Percentiles rank a stretch among this genome's conserved stretches.
phyloP scores from a whole-genome alignment of 2,113 vertebrate species.

The Salvelinus namaycush region DNA sequence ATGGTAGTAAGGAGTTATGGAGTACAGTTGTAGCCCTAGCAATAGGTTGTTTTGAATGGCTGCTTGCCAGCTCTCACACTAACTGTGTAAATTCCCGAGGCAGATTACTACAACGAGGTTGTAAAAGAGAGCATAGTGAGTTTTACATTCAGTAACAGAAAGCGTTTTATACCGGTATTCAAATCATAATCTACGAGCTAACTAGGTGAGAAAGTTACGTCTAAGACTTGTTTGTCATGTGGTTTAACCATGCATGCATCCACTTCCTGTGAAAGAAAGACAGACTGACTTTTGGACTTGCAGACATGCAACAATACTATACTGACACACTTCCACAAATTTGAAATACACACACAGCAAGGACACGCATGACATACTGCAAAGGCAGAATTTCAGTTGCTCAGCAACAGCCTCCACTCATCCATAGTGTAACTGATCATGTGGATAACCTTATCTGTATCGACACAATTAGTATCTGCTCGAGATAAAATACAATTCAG shows the following conservation, averaged over 20 bases:
- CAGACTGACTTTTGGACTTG: too few species aligned
- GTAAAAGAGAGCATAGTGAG: too few species aligned
- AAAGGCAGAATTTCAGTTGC: neutral
- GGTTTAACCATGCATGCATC: neutral
- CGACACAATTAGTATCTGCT: neutral
- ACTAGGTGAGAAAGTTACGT: neutral
- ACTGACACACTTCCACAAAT: too few species aligned
- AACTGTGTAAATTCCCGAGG: neutral
- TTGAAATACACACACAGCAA: too few species aligned
- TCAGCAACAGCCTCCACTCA: neutral
- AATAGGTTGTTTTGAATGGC: constrained; percentile 23
- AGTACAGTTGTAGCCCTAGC: neutral
- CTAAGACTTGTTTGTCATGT: neutral
- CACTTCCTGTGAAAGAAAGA: neutral
- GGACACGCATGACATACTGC: too few species aligned
- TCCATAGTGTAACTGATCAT: neutral
- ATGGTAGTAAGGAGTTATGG: neutral
- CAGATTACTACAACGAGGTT: neutral
- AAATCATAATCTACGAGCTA: neutral
- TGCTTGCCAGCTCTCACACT: constrained; percentile 32
- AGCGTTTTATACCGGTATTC: neutral
- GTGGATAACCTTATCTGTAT: neutral
- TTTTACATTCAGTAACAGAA: neutral
- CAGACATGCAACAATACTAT: too few species aligned
- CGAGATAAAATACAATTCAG: too few species aligned